phyloP scores from a whole-genome alignment of 2,888 invertebrate species.

The Mantis religiosa region DNA sequence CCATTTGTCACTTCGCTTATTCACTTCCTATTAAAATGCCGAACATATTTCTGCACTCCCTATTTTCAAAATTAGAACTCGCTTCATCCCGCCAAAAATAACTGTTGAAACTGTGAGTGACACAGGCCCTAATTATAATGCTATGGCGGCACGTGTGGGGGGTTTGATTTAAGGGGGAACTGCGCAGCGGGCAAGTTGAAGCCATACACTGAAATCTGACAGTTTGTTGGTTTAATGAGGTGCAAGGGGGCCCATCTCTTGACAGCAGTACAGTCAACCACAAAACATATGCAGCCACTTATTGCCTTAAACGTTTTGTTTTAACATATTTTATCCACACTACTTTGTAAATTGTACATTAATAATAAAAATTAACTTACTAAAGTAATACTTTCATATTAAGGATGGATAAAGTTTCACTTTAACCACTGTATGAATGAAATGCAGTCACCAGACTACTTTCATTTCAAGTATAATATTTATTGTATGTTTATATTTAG shows the following conservation, averaged over 20 bases:
- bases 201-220: slow-evolving; percentile 17
- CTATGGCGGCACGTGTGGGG: not conserved
- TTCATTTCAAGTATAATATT: too few species aligned
- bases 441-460: too few species aligned
- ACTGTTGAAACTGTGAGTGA: slow-evolving; percentile 15
- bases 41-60: slow-evolving; percentile 13
- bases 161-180: not conserved
- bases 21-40: slow-evolving; percentile 19
- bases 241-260: slow-evolving; percentile 7
- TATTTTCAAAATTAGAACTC: slow-evolving; percentile 19
- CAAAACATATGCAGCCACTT: not conserved
- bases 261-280: not conserved
- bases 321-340: too few species aligned
- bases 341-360: too few species aligned
- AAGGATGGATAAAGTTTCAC: too few species aligned
- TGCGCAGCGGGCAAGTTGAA: not conserved
- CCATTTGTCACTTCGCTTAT: slow-evolving; percentile 2
- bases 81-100: not conserved
- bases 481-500: too few species aligned
- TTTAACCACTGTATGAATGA: too few species aligned
- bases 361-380: too few species aligned
- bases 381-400: too few species aligned
- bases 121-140: slow-evolving; percentile 4
- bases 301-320: too few species aligned
- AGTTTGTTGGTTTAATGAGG: slow-evolving; percentile 26